These are phyloP conservation scores for Mobula hypostoma DNA, from an alignment of 2,113 vertebrate species.

Conservation along the genomic window DNA sequence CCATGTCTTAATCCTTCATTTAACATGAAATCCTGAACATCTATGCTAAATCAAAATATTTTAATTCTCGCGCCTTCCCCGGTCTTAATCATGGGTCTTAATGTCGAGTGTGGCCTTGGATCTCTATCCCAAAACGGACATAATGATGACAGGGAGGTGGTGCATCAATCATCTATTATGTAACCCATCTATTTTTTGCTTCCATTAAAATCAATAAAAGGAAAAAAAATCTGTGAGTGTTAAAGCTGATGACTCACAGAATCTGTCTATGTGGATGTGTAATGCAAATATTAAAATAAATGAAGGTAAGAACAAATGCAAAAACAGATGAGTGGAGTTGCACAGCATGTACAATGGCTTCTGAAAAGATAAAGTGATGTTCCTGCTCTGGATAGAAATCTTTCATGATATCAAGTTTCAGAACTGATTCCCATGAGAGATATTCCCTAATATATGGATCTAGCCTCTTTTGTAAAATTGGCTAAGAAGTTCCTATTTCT, in stretches of 20 bases:
- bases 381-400: neutral
- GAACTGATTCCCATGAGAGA: neutral
- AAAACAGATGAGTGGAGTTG: neutral
- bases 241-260: neutral
- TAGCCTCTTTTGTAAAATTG: neutral
- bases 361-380: neutral
- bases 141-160: neutral
- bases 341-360: neutral
- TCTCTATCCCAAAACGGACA: neutral
- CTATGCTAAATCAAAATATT: neutral
- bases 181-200: neutral
- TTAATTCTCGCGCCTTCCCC: neutral
- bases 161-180: neutral
- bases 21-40: neutral
- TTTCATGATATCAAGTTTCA: neutral
- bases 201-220: neutral
- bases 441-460: neutral
- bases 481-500: neutral
- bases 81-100: neutral
- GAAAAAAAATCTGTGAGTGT: neutral
- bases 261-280: neutral
- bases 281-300: neutral
- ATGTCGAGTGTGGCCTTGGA: neutral
- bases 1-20: no score
- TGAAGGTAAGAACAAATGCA: neutral